These are phyloP conservation scores for Elaphurus davidianus DNA, from an alignment of 2,113 vertebrate genomes.

Conservation along the genomic window DNA sequence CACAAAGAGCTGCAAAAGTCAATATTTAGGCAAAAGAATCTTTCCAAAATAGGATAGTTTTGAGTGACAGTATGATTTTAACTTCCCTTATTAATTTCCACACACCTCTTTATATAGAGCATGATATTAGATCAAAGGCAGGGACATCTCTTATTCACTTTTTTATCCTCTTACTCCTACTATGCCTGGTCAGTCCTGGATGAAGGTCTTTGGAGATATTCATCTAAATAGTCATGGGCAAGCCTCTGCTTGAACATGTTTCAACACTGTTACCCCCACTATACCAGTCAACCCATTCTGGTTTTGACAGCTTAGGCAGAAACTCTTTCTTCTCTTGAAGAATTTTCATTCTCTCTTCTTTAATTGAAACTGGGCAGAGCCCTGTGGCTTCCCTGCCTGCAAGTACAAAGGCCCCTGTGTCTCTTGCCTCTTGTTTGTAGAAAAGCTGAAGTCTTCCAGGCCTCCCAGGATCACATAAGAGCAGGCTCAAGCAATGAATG, in stretches of 20 bases:
- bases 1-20: background rate
- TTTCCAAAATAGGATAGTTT: conserved; percentile 18
- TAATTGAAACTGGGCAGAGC: background rate
- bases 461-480: background rate
- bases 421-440: background rate
- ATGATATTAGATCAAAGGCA: background rate
- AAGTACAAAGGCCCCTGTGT: background rate
- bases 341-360: background rate
- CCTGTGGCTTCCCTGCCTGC: background rate
- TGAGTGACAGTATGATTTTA: background rate
- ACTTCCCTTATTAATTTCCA: background rate
- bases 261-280: background rate
- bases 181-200: background rate
- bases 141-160: background rate
- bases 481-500: background rate
- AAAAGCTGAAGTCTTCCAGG: background rate
- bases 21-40: background rate
- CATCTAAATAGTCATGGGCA: background rate
- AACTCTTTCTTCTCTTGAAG: background rate
- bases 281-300: too few species aligned
- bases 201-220: background rate
- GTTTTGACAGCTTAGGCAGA: background rate
- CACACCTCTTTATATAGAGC: background rate
- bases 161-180: background rate
- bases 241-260: background rate